phyloP scores from a whole-genome alignment of 2,888 invertebrate genomes.

The Heliconius charithonia region DNA sequence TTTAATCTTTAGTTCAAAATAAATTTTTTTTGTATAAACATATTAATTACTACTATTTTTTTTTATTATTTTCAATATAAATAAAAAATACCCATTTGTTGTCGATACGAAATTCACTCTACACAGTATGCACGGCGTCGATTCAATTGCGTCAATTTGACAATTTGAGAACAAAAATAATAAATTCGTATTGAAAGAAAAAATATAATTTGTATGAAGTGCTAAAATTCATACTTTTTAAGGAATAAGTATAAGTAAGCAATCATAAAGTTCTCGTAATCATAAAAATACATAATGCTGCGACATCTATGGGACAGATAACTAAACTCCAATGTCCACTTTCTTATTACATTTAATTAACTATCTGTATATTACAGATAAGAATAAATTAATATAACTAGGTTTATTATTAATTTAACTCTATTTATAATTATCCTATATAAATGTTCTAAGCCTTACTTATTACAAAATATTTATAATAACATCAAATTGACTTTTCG shows the following conservation, averaged over 20 bases:
- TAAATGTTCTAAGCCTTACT: not conserved
- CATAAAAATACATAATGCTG: not conserved
- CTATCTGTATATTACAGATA: not conserved
- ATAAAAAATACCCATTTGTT: no score
- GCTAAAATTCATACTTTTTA: no score
- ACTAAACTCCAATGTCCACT: not conserved
- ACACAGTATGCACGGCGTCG: no score
- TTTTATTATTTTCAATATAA: no score
- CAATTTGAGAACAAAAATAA: no score
- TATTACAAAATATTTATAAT: not conserved
- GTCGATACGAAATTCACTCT: no score
- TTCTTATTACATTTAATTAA: not conserved
- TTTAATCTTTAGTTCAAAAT: not conserved
- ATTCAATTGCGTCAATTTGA: no score
- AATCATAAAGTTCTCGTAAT: not conserved
- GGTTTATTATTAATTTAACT: not conserved
- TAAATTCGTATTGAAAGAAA: no score
- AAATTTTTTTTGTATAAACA: not conserved
- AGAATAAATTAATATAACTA: not conserved
- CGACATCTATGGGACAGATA: not conserved
- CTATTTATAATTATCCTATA: not conserved
- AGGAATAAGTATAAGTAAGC: not conserved
- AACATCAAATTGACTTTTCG: conserved; percentile 9
- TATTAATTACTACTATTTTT: not conserved
- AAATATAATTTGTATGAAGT: no score